These are phyloP conservation scores for Carabus problematicus DNA, from an alignment of 2,888 invertebrate species.

Conservation along the genomic window DNA sequence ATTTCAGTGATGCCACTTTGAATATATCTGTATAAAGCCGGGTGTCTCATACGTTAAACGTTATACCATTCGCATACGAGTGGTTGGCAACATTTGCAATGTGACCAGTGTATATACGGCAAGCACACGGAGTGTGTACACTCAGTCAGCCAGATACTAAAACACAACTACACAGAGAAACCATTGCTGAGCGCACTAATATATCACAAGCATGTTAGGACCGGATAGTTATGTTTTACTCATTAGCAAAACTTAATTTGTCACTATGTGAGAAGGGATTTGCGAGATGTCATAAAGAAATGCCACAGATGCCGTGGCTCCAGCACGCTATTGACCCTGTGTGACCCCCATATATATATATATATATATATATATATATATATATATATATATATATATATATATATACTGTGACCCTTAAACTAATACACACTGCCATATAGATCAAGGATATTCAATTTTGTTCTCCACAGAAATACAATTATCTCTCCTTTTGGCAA, in stretches of 20 bases:
- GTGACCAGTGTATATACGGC: no score
- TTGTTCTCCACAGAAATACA: no score
- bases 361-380: no score
- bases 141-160: no score
- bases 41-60: constrained; percentile 1
- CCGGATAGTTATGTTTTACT: constrained; percentile 8
- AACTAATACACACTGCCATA: neutral
- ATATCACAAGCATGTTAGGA: no score
- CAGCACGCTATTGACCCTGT: neutral
- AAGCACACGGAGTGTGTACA: no score
- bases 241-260: constrained; percentile 19
- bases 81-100: neutral
- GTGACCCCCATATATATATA: no score
- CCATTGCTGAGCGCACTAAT: no score
- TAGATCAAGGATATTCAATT: no score
- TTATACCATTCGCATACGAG: neutral
- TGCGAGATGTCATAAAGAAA: constrained; percentile 3
- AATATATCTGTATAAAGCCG: neutral
- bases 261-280: neutral
- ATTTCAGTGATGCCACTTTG: constrained; percentile 16
- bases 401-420: neutral
- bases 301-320: neutral
- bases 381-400: no score
- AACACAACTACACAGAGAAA: no score
- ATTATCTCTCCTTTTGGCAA: no score